These are phyloP conservation scores for Mus musculus DNA, from an alignment of 2,113 vertebrate genomes.

Conservation along the genomic window DNA sequence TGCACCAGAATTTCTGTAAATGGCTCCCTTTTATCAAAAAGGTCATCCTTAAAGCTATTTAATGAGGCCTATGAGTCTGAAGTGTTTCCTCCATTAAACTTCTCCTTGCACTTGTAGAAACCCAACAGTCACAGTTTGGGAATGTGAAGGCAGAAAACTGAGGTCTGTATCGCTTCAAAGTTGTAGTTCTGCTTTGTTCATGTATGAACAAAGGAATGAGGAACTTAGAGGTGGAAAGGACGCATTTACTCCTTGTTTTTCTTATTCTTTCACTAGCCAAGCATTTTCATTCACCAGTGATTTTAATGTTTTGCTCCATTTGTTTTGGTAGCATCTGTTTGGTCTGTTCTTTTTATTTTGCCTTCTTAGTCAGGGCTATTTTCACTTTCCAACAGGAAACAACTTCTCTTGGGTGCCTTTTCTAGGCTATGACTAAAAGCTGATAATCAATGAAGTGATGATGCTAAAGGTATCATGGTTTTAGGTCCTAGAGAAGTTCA, in stretches of 20 bases:
- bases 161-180: conserved; percentile 30
- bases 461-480: conserved; percentile 58
- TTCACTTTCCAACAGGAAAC: conserved; percentile 53
- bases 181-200: conserved; percentile 65
- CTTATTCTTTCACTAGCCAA: conserved; percentile 74
- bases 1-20: conserved; percentile 25
- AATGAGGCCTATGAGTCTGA: conserved; percentile 3
- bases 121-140: neutral
- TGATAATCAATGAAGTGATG: conserved; percentile 64
- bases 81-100: conserved; percentile 46
- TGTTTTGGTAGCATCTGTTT: conserved; percentile 77
- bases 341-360: conserved; percentile 71
- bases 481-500: conserved; percentile 19
- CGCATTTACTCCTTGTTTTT: conserved; percentile 67
- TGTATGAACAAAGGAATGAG: conserved; percentile 53
- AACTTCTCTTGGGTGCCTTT: conserved; percentile 68
- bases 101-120: conserved; percentile 43
- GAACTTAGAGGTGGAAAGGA: conserved; percentile 56
- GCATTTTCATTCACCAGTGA: conserved; percentile 77
- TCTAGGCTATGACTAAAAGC: conserved; percentile 65
- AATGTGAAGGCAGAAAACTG: conserved; percentile 30
- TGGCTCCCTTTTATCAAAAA: conserved; percentile 56
- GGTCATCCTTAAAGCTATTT: conserved; percentile 19
- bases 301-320: conserved; percentile 80
- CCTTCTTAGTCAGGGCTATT: conserved; percentile 63